Conservation (phyloP, 1,140 invertebrate species). For the Calosoma granatense region DNA sequence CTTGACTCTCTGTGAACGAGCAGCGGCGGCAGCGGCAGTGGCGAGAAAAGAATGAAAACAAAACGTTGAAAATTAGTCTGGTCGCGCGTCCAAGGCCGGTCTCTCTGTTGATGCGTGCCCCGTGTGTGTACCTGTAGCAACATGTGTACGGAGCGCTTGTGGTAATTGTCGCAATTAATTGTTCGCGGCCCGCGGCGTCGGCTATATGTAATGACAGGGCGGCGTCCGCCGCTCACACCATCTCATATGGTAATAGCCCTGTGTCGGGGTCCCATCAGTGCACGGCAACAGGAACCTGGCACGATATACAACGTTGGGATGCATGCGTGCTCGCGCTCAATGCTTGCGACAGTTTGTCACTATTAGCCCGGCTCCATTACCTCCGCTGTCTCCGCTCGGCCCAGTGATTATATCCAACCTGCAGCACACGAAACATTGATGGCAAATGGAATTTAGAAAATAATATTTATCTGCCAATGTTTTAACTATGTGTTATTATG, state of each 20-base stretch:
- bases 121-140: neutral
- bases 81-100: neutral
- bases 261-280: neutral
- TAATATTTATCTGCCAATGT: too few species aligned
- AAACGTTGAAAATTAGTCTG: neutral
- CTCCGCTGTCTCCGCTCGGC: too few species aligned
- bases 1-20: too few species aligned
- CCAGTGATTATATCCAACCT: too few species aligned
- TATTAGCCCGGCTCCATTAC: too few species aligned
- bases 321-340: neutral
- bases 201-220: constrained; percentile 2
- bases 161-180: constrained; percentile 8
- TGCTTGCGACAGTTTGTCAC: neutral
- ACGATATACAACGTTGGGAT: neutral
- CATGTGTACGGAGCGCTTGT: neutral
- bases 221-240: neutral
- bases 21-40: too few species aligned
- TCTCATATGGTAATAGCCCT: constrained; percentile 3
- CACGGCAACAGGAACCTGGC: neutral
- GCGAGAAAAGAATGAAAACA: too few species aligned
- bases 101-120: neutral
- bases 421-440: too few species aligned
- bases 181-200: neutral
- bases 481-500: too few species aligned
- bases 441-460: too few species aligned